Evolutionary conservation across 2,797 vertebrate species (phyloP).

Genomic region (Cyprinella venusta): DNA sequence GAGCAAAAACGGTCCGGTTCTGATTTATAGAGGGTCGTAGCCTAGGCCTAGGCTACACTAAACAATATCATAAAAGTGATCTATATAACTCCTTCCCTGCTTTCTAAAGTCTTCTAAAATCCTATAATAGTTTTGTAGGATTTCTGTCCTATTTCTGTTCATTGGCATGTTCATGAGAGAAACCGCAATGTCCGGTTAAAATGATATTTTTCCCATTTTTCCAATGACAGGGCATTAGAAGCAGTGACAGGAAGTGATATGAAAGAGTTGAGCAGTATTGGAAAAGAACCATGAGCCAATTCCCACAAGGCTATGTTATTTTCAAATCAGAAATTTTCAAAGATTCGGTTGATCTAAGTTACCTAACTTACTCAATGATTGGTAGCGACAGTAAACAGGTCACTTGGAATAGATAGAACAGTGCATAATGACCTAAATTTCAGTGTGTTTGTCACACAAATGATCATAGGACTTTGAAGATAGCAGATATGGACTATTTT

Average conservation of each 20-base stretch:
- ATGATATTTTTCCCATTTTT: not conserved
- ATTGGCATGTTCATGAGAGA: not conserved
- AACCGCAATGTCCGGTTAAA: not conserved
- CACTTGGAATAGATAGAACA: not conserved
- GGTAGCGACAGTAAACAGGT: not conserved
- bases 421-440: not conserved
- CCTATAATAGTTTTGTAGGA: not conserved
- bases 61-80: not conserved
- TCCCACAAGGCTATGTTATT: not conserved
- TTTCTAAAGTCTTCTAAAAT: not conserved
- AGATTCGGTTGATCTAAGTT: not conserved
- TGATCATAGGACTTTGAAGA: not conserved
- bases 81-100: not conserved
- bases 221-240: not conserved
- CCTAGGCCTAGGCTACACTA: not conserved
- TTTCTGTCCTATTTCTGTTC: not conserved
- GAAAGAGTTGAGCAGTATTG: not conserved
- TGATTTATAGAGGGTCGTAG: not conserved
- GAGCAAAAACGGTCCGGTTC: not conserved
- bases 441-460: not conserved
- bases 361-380: not conserved
- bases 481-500: not conserved
- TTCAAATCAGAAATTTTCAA: not conserved
- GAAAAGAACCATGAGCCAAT: not conserved
- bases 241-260: not conserved